Percentiles rank a stretch among this genome's conserved stretches.
These are phyloP conservation scores for Bufo bufo DNA, from an alignment of 2,113 vertebrate genomes.

Conservation along the genomic window DNA sequence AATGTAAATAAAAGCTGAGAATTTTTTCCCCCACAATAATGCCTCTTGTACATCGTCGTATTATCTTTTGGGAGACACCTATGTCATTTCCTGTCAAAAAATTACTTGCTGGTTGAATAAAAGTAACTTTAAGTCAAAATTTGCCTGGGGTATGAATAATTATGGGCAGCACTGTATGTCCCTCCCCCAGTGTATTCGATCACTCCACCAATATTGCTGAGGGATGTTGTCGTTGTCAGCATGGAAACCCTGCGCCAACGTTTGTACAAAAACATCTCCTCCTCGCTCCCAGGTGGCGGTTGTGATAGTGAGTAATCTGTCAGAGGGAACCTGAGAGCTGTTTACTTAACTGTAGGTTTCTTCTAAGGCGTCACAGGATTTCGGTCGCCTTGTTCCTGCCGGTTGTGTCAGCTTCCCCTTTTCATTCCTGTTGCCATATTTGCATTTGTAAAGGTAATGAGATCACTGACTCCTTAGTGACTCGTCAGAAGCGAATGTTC, in stretches of 20 bases:
- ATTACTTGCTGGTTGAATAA: no score
- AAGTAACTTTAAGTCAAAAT: no score
- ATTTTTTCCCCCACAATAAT: no score
- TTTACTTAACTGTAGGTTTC: slow-evolving; percentile 3
- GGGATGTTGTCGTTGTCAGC: background rate
- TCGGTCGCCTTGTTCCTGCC: background rate
- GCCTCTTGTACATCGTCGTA: no score
- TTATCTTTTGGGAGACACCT: no score
- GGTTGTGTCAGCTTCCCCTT: background rate
- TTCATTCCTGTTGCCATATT: background rate
- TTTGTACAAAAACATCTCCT: slow-evolving; percentile 2
- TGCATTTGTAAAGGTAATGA: background rate
- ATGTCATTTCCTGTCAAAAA: no score
- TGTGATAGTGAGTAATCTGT: slow-evolving; percentile 25
- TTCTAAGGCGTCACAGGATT: background rate
- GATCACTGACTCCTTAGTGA: background rate
- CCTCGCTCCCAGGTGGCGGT: slow-evolving; percentile 9
- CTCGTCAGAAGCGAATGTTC: background rate
- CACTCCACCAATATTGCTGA: background rate
- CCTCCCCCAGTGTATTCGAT: no score
- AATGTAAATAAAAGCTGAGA: no score
- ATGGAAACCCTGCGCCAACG: background rate
- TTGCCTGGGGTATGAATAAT: no score
- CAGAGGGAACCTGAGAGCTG: slow-evolving; percentile 23
- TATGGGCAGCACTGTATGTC: no score